Base-by-base conservation (phyloP, 2,888 invertebrate species). In the Sinhomidia bicolor region DNA sequence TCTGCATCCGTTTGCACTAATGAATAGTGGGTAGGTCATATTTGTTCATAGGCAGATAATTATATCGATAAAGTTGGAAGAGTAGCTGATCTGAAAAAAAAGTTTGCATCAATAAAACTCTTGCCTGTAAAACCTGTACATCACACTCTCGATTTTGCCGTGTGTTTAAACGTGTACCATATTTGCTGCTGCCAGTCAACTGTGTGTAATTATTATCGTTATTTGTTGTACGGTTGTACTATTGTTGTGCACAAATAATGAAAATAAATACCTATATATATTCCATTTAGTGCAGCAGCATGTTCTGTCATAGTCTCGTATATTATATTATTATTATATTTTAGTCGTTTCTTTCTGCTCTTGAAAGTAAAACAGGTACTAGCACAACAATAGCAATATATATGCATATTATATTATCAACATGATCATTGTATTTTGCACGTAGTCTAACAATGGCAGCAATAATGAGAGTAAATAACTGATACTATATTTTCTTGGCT, bases 291-390 rank as follows among this genome's bases (percentile, higher is more conserved):
- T 2, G 23, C 74, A 26, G 47, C 74, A 44, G 20, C 10, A 47
- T n/a, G n/a, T 74, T 47, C 1, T 74, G 74, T 74, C 74, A 26
- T 65, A 65, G 0, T n/a, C 36, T 17, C 23, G 62, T 26, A 62
- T 62, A 29, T 62, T 12, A n/a, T n/a, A n/a, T n/a, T n/a, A n/a
- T n/a, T n/a, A n/a, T n/a, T n/a, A n/a, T n/a, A n/a, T n/a, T n/a
- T n/a, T n/a, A n/a, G n/a, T n/a, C n/a, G n/a, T 74, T 47, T 65
- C 14, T 47, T 47, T 36, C 57, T 79, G 57, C 79, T 79, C 79
- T 79, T 79, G 79, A 79, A 79, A 54, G 7, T 51, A 79, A 78
- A 79, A 60, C 79, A 79, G 79, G 79, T 79, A 79, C 36, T 76
- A 44, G 1, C 2, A 10, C 29, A 65, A 29, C 62, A 65, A 12